These are phyloP conservation scores for Brachystomella parvula DNA, from an alignment of 1,140 invertebrate genomes.

Conservation along the genomic window DNA sequence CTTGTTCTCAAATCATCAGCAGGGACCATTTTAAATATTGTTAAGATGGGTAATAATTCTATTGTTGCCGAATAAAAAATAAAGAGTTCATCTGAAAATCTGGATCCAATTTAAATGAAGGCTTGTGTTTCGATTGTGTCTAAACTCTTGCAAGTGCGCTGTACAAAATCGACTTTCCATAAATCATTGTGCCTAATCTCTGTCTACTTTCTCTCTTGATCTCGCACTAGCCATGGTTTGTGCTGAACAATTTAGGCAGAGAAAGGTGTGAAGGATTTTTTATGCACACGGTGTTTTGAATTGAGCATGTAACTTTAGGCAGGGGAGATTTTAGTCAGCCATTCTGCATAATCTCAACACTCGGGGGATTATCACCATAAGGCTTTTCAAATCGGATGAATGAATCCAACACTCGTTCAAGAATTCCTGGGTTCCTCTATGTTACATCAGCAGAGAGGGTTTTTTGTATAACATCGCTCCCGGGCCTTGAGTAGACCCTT, in stretches of 20 bases:
- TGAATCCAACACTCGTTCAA: background rate
- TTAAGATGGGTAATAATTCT: background rate
- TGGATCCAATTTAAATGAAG: background rate
- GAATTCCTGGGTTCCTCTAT: background rate
- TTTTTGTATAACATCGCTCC: background rate
- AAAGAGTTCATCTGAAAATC: background rate
- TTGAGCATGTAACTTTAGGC: background rate
- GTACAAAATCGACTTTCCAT: background rate
- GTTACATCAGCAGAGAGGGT: background rate
- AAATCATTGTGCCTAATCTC: background rate
- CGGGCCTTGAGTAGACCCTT: slow-evolving; percentile 1
- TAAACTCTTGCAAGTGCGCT: background rate
- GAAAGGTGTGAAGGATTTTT: background rate
- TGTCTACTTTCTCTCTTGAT: background rate
- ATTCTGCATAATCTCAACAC: background rate
- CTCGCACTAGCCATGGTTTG: background rate
- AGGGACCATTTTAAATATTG: slow-evolving; percentile 3
- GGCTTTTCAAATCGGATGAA: background rate
- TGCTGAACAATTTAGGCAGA: background rate
- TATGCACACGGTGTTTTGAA: background rate
- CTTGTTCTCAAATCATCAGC: background rate
- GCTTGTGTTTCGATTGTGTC: background rate
- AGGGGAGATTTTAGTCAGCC: background rate
- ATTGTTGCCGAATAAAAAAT: background rate
- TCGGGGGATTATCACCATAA: background rate